These are phyloP conservation scores for Hypanus sabinus DNA, from an alignment of 2,113 vertebrate species.

Conservation along the genomic window DNA sequence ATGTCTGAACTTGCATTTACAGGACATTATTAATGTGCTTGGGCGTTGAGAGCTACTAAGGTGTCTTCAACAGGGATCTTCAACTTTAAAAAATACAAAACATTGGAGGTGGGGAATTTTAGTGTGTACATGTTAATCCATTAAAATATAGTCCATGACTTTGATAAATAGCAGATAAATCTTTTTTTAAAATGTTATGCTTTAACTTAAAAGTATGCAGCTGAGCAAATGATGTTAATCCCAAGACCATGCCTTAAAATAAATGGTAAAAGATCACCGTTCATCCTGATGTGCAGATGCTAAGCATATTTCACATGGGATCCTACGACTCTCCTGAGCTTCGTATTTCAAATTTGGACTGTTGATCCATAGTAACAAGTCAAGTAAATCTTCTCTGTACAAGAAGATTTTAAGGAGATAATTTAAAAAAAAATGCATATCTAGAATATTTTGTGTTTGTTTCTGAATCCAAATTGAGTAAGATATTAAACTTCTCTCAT, in stretches of 20 bases:
- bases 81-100: background rate
- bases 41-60: background rate
- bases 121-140: background rate
- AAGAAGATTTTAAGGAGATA: too few relatives aligned
- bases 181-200: background rate
- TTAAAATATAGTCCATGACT: conserved; percentile 1
- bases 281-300: conserved; percentile 15
- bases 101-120: background rate
- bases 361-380: background rate
- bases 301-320: conserved; percentile 27
- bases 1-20: too few relatives aligned
- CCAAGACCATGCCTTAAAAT: conserved; percentile 34
- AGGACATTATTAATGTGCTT: background rate
- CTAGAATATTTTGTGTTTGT: background rate
- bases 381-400: background rate
- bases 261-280: conserved; percentile 24
- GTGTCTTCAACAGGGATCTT: background rate
- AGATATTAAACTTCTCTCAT: background rate
- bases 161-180: background rate
- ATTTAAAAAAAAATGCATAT: background rate
- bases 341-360: background rate
- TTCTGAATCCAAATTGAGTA: background rate
- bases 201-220: background rate
- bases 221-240: conserved; percentile 34
- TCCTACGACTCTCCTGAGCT: background rate